These are phyloP conservation scores for Piliocolobus tephrosceles DNA, from an alignment of 2,113 vertebrate genomes.

Conservation along the genomic window DNA sequence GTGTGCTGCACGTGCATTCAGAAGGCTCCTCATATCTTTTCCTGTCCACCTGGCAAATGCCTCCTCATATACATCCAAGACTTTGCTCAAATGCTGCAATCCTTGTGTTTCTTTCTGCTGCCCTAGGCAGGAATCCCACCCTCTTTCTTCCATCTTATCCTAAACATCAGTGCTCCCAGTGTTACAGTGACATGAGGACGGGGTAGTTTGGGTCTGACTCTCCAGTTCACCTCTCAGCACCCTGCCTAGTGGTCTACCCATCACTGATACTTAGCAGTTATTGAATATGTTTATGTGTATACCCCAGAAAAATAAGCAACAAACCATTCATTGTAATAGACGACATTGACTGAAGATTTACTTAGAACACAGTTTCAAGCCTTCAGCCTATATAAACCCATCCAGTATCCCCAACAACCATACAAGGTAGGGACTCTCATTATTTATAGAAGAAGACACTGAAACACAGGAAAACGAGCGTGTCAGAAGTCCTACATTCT, in stretches of 20 bases:
- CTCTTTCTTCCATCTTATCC: not conserved
- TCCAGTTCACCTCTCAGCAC: not conserved
- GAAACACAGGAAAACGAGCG: not conserved
- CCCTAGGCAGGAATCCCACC: too few relatives aligned
- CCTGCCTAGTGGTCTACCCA: too few relatives aligned
- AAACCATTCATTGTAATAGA: not conserved
- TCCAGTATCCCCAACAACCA: not conserved
- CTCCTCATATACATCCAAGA: not conserved
- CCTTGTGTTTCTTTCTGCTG: not conserved
- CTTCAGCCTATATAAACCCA: not conserved
- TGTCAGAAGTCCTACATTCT: not conserved
- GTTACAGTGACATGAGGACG: too few relatives aligned
- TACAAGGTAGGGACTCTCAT: not conserved
- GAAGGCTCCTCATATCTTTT: not conserved
- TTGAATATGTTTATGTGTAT: not conserved
- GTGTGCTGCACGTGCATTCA: fast-evolving
- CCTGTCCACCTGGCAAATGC: not conserved
- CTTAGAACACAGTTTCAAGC: not conserved
- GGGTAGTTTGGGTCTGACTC: not conserved
- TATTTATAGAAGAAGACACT: not conserved
- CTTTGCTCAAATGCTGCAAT: not conserved
- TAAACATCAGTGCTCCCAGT: not conserved
- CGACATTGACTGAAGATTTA: not conserved
- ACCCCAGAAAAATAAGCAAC: not conserved
- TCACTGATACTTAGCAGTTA: not conserved